phyloP scores from a whole-genome alignment of 2,113 vertebrate genomes.

The Brienomyrus longianalis region DNA sequence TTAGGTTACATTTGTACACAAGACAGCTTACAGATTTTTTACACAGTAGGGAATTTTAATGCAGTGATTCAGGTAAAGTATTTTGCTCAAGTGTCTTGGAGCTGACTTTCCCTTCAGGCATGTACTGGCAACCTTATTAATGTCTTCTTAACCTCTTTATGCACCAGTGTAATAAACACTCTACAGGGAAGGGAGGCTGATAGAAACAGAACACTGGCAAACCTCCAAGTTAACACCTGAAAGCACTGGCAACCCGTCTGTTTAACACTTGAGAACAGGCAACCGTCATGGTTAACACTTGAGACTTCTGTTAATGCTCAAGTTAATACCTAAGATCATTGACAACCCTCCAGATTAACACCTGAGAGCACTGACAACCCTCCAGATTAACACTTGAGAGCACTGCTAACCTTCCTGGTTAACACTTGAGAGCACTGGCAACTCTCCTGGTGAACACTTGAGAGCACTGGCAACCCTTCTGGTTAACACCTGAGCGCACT shows the following conservation, averaged over 20 bases:
- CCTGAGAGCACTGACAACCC: not conserved
- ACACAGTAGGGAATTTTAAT: not conserved
- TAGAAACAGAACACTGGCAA: not conserved
- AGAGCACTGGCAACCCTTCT: not conserved
- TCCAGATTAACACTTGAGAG: not conserved
- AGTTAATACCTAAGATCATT: not conserved
- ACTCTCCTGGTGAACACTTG: slow-evolving; percentile 16
- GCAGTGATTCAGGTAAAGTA: not conserved
- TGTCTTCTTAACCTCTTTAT: not conserved
- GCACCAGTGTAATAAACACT: not conserved
- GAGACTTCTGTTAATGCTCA: not conserved
- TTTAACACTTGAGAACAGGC: not conserved
- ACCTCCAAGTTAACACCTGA: not conserved
- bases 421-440: not conserved
- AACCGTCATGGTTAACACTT: slow-evolving; percentile 12
- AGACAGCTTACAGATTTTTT: not conserved
- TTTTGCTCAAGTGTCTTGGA: not conserved
- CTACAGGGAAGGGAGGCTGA: not conserved
- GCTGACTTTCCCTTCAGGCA: not conserved
- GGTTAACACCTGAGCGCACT: not conserved
- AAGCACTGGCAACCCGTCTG: not conserved
- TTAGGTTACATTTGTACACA: not conserved
- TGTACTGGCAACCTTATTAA: not conserved
- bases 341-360: slow-evolving; percentile 1
- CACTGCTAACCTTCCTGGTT: not conserved